Base-by-base conservation (phyloP, 2,888 invertebrate species). In the Mechanitis mazaeus region DNA sequence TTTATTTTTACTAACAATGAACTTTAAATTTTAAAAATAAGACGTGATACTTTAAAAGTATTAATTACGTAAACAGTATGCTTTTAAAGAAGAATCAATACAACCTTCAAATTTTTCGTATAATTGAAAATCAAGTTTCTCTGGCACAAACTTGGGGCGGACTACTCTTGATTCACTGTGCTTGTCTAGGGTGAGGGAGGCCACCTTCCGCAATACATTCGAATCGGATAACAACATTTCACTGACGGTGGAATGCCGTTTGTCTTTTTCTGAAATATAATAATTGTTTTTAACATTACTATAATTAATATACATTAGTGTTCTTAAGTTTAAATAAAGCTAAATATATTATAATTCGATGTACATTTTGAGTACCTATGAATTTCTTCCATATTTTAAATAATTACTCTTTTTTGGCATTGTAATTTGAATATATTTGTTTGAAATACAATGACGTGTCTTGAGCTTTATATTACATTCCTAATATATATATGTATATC, bases 31-130 rank as follows among this genome's bases (percentile, higher is more conserved):
- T 9, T 50, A 31, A 6, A 28, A 31, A 2, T 42, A 9, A 9
- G 3, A 1, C 7, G 2, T 1, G 1, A 9, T 11, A 9, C 7
- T 9, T 42, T 2, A 9, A 42, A 9, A 42, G 6, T 42, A 9
- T 42, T 5, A 2, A 42, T 42, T 11, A 38, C 7, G 35, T 38
- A 6, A 6, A 6, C 38, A 38, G 38, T 38, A 38, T 38, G 38
- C 38, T 38, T 38, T 38, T 35, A 35, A 35, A 5, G 1, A 5
- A 7, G 7, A 42, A 42, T 42, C 6, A 9, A 42, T 9, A 57
- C 67, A 69, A 97, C 97, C 97, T 94, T 97, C 97, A 88, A 97
- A 97, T 85, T 96, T 97, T 85, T 97, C 96, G 82, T 95, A 95
- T 67, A 95, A 92, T 76, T 94, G 94, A 84, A 96, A 96, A 89